Percentiles rank a stretch among this genome's conserved stretches.
Evolutionary conservation across 2,797 vertebrate genomes (phyloP).

Genomic region (Argyrosomus regius): DNA sequence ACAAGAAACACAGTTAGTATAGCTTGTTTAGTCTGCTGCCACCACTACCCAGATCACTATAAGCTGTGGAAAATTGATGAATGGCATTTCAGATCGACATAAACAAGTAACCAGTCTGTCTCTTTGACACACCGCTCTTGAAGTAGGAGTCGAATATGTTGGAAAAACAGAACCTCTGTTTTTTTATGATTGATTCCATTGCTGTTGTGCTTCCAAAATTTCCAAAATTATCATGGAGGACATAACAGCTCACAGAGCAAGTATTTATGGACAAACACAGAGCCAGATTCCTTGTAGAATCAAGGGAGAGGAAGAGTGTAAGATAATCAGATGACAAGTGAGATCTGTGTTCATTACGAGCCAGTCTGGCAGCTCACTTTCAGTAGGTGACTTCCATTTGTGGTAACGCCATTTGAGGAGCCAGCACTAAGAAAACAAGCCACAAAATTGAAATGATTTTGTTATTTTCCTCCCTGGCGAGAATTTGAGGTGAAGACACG

Average conservation of each 20-base stretch:
- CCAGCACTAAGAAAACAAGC: conserved; percentile 23
- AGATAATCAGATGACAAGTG: conserved; percentile 6
- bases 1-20: no score
- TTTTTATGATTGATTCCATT: conserved; percentile 16
- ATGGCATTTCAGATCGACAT: conserved; percentile 3
- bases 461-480: conserved; percentile 49
- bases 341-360: conserved; percentile 16
- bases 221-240: not conserved
- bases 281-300: conserved; percentile 1
- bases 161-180: conserved; percentile 10
- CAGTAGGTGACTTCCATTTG: conserved; percentile 34
- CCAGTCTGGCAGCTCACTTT: conserved; percentile 17
- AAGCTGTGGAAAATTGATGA: not conserved
- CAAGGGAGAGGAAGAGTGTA: conserved; percentile 16
- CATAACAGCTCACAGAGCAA: conserved; percentile 2
- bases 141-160: not conserved
- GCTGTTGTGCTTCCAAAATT: conserved; percentile 8
- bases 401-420: conserved; percentile 24
- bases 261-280: conserved; percentile 5
- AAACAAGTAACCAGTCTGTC: conserved; percentile 13
- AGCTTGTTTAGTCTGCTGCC: not conserved
- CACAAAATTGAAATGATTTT: conserved; percentile 40
- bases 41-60: not conserved
- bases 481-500: conserved; percentile 34
- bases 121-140: not conserved